Conservation (phyloP, 2,888 invertebrate genomes). For the Eumacrocentrus americanus region DNA sequence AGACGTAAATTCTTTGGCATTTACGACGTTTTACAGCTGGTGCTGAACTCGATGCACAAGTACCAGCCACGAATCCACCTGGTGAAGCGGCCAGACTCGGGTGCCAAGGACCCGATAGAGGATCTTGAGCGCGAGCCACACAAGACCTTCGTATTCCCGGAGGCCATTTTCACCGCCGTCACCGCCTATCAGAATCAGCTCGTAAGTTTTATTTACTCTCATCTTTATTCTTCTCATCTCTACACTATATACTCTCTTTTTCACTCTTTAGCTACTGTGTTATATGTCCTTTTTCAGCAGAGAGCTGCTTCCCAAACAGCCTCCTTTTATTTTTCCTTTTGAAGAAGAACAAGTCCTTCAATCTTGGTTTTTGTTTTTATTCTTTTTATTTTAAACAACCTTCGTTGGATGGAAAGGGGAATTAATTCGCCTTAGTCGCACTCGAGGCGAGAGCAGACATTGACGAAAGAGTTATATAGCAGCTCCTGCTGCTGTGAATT, state of each 20-base stretch:
- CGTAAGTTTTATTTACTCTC: slow-evolving; percentile 66
- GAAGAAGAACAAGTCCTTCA: slow-evolving; percentile 6
- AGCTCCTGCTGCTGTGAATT: slow-evolving; percentile 20
- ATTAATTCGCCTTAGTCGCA: slow-evolving; percentile 31
- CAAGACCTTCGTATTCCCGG: slow-evolving; percentile 80
- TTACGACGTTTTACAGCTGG: slow-evolving; percentile 67
- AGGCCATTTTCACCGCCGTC: slow-evolving; percentile 84
- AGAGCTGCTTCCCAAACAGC: background rate
- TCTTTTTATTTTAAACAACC: slow-evolving; percentile 14
- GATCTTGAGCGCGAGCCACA: slow-evolving; percentile 77
- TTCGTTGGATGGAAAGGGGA: slow-evolving; percentile 22
- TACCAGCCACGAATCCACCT: slow-evolving; percentile 83
- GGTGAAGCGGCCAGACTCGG: slow-evolving; percentile 71
- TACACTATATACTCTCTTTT: slow-evolving; percentile 20
- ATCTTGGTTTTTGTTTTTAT: slow-evolving; percentile 11
- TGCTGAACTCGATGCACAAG: slow-evolving; percentile 85
- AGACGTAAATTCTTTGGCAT: slow-evolving; percentile 13
- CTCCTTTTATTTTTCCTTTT: slow-evolving; percentile 25
- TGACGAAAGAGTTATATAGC: slow-evolving; percentile 32
- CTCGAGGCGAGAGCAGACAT: slow-evolving; percentile 20
- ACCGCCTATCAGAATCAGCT: slow-evolving; percentile 88
- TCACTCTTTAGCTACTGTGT: slow-evolving; percentile 31
- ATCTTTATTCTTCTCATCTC: slow-evolving; percentile 29
- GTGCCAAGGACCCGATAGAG: slow-evolving; percentile 66
- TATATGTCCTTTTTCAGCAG: background rate